Conservation (phyloP, 1,140 invertebrate genomes). For the Paraescarpia echinospica region DNA sequence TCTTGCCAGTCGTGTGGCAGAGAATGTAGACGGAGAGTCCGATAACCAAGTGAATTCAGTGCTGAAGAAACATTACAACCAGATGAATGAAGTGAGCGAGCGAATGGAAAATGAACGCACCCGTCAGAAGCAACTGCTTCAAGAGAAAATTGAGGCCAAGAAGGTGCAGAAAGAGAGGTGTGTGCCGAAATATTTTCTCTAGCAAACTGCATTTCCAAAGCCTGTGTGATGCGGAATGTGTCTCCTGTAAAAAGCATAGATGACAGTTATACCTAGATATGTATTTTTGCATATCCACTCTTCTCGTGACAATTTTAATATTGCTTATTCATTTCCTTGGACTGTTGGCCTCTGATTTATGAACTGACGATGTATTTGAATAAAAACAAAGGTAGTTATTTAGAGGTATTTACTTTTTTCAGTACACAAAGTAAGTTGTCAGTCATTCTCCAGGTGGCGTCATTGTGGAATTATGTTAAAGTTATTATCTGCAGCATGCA, state of each 20-base stretch:
- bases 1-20: not conserved
- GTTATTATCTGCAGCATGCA: too few relatives aligned
- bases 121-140: constrained; percentile 42
- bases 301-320: too few relatives aligned
- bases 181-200: not conserved
- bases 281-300: not conserved
- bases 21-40: not conserved
- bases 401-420: too few relatives aligned
- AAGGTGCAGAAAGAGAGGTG: constrained; percentile 46
- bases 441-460: too few relatives aligned
- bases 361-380: too few relatives aligned
- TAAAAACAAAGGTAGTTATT: too few relatives aligned
- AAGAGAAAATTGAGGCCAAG: constrained; percentile 47
- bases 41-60: not conserved
- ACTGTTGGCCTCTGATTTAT: too few relatives aligned
- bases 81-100: constrained; percentile 46
- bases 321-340: too few relatives aligned
- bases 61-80: constrained; percentile 25
- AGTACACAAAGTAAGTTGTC: too few relatives aligned
- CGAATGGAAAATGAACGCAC: constrained; percentile 41
- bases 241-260: not conserved
- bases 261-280: not conserved
- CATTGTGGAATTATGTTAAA: too few relatives aligned
- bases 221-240: not conserved
- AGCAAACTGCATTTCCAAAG: not conserved